Percentiles rank a stretch among this genome's conserved stretches.
Conservation (phyloP, 2,888 invertebrate species). For the Neoscelio sp. region DNA sequence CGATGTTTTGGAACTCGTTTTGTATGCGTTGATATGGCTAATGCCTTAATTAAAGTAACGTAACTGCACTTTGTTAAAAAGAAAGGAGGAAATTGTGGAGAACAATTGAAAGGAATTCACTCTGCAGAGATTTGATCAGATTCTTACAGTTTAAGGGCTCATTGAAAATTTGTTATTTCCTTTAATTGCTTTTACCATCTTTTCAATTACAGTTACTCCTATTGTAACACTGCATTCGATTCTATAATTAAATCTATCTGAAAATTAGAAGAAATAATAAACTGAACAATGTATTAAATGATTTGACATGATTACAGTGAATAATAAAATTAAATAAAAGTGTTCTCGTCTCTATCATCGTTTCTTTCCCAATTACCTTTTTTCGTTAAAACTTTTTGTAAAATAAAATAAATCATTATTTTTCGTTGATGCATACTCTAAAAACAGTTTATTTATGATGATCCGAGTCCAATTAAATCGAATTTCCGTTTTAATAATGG, state of each 20-base stretch:
- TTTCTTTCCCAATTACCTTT: too few relatives aligned
- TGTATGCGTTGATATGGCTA: slow-evolving; percentile 51
- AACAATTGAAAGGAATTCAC: slow-evolving; percentile 47
- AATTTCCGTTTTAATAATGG: too few relatives aligned
- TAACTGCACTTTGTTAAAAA: slow-evolving; percentile 18
- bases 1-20: slow-evolving; percentile 53
- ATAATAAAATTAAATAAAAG: too few relatives aligned
- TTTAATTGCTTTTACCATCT: slow-evolving; percentile 47
- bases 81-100: slow-evolving; percentile 45
- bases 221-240: slow-evolving; percentile 30
- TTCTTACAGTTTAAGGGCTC: slow-evolving; percentile 45
- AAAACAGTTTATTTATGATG: too few relatives aligned
- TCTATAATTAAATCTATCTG: slow-evolving; percentile 44
- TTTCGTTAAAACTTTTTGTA: too few relatives aligned
- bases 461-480: too few relatives aligned
- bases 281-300: neutral
- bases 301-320: too few relatives aligned
- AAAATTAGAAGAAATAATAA: slow-evolving; percentile 18
- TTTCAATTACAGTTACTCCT: slow-evolving; percentile 26
- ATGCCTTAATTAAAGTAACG: slow-evolving; percentile 53
- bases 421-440: too few relatives aligned
- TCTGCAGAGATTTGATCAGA: slow-evolving; percentile 32
- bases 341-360: too few relatives aligned
- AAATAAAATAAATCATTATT: too few relatives aligned
- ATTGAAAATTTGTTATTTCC: slow-evolving; percentile 58